Evolutionary conservation across 2,113 vertebrate species (phyloP).

Genomic region (Stercorarius parasiticus): DNA sequence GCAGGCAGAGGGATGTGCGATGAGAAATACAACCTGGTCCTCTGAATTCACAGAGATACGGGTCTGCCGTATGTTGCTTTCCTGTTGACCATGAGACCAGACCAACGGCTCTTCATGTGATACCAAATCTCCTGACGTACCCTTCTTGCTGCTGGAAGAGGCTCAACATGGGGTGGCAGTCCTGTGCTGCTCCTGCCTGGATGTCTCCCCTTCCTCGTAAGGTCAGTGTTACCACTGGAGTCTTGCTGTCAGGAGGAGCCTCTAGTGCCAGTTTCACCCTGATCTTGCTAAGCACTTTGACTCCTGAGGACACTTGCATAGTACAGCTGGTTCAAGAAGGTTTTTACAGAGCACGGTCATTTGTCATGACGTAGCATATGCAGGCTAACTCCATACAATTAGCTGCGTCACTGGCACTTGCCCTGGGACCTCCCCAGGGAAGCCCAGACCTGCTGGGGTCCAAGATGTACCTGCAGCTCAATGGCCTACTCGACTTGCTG

Average conservation of each 20-base stretch:
- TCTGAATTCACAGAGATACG: not conserved
- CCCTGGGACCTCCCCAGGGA: not conserved
- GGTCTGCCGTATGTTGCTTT: not conserved
- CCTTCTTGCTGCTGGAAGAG: not conserved
- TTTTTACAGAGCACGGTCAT: not conserved
- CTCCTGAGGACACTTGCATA: not conserved
- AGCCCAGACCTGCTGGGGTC: not conserved
- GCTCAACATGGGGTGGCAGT: fast-evolving
- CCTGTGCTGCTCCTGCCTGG: not conserved
- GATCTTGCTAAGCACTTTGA: not conserved
- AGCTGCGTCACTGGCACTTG: not conserved
- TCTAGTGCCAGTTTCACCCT: not conserved
- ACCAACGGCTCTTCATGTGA: fast-evolving
- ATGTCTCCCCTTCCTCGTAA: not conserved
- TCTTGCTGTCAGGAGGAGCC: not conserved
- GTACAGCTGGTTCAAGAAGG: not conserved
- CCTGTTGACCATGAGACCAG: not conserved
- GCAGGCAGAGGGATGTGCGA: not conserved
- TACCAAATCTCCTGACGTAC: not conserved
- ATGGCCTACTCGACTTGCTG: not conserved
- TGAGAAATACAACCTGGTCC: not conserved
- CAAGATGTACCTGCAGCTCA: not conserved
- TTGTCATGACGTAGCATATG: not conserved
- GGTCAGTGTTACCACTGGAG: not conserved
- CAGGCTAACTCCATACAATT: not conserved